Base-by-base conservation (phyloP, 2,888 invertebrate genomes). In the Leptinotarsa tumamoca region DNA sequence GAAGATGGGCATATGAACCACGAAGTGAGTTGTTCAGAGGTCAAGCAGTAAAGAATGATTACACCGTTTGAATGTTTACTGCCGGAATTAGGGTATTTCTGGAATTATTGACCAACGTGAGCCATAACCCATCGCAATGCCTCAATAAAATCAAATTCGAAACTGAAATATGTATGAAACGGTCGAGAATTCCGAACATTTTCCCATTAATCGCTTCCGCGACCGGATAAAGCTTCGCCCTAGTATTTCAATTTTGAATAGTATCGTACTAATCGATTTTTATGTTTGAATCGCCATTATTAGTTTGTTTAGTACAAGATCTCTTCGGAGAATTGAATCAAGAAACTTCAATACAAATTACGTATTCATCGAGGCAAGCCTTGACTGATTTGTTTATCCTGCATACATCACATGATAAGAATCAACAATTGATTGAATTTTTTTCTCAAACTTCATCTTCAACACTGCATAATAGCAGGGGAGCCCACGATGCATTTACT, bases 61-160 rank as follows among this genome's bases (percentile, higher is more conserved):
- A 74, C 77, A 74, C 69, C 72, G 71, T 77, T 77, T 77, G 77
- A 73, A 77, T 74, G 74, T 77, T 77, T 74, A 77, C 74, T 74
- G 67, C 18, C 71, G 74, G 73, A 77, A 77, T 77, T 74, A 72
- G 74, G 66, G 74, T 77, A 77, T 77, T 77, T 72, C 72, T 74
- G 73, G 72, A 77, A 77, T 74, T 73, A 77, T 77, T 74, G 77
- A 71, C 67, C 74, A 71, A 23, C 27, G 69, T 58, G 56, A 74
- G 50, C 72, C 69, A 72, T 74, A 77, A 77, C 68, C 74, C 66
- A 63, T 27, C 51, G 77, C 67, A 68, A 63, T 50, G 72, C 56
- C 67, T 49, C 73, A 77, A 77, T 77, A 77, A 77, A 77, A 72
- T 73, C 74, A 72, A 74, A 77, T 74, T 77, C 50, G 58, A 43